Evolutionary conservation across 1,140 invertebrate species (phyloP), one percentile per base, ranked within the genome.

Genomic region (Cydia splendana): DNA sequence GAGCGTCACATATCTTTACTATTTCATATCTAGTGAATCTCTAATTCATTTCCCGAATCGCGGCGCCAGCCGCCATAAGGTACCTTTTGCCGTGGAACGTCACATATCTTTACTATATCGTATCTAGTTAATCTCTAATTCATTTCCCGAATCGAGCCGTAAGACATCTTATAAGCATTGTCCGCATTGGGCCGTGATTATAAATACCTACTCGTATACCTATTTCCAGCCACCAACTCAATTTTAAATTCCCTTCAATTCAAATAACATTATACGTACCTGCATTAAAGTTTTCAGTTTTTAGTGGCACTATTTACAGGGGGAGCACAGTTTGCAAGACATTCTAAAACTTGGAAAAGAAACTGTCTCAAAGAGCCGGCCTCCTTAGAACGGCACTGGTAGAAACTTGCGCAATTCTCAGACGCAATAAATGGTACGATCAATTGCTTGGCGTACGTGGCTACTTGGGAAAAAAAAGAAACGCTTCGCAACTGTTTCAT

Each of bases 381-480:
- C 80, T 83, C 78, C 80, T 83, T 83, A 81, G 78, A 84, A 75
- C 78, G 82, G 79, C 87, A 79, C 76, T 77, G 82, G 79, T 80
- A 84, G 85, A 89, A 90, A 90, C 85, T 91, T 88, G 84, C 80
- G 85, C 86, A 84, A 86, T 88, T 85, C 85, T 82, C 77, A 80
- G 85, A 86, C 82, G 88, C 88, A 89, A 89, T 90, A 90, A 92
- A 92, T 90, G 87, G 85, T 80, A 81, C 85, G 87, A 89, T 91
- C 89, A 88, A 80, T 86, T 79, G 85, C 85, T 87, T 84, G 83
- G 80, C 34, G 34, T 71, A 71, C 34, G 67, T 38, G 67, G 84
- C 80, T 81, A 81, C 82, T 80, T 83, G 80, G 80, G 81, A 82
- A 87, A 87, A 83, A 82, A 85, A 87, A 62, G 57, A 10, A 20